These are phyloP conservation scores for Astyanax mexicanus DNA, from an alignment of 2,797 vertebrate genomes.

Conservation along the genomic window DNA sequence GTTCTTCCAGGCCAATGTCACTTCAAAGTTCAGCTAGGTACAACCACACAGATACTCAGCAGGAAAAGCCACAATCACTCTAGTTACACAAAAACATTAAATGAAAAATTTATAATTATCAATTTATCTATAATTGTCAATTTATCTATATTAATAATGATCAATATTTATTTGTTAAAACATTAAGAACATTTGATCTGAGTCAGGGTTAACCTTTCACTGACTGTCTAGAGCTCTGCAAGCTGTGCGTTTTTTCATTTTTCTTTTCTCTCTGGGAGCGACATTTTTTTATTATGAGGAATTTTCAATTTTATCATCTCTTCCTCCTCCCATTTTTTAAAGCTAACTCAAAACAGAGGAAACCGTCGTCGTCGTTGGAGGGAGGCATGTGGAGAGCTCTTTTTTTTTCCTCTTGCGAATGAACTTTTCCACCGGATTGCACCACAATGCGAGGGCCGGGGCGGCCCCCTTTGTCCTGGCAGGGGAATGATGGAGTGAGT, in stretches of 20 bases:
- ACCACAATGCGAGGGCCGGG: conserved; percentile 55
- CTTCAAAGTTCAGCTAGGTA: conserved; percentile 25
- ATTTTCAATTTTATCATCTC: conserved; percentile 36
- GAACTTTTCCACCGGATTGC: conserved; percentile 63
- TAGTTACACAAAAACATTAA: not conserved
- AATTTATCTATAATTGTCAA: too few species aligned
- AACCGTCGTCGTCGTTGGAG: conserved; percentile 42
- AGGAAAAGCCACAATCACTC: not conserved
- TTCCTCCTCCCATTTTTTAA: conserved; percentile 29
- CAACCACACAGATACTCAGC: not conserved
- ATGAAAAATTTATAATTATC: not conserved
- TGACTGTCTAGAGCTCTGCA: conserved; percentile 36
- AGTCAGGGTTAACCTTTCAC: conserved; percentile 45
- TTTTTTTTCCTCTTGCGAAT: conserved; percentile 42
- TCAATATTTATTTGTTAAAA: too few species aligned
- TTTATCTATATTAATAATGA: too few species aligned
- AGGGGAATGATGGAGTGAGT: conserved; percentile 79
- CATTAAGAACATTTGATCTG: conserved; percentile 18
- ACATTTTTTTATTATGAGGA: conserved; percentile 36
- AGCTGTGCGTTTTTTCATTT: not conserved
- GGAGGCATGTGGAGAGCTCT: conserved; percentile 41
- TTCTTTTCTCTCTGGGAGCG: not conserved
- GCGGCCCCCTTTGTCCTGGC: conserved; percentile 67
- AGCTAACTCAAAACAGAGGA: conserved; percentile 55
- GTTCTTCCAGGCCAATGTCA: conserved; percentile 31